Evolutionary conservation across 2,888 invertebrate genomes (phyloP).

Genomic region (Lagria hirta): DNA sequence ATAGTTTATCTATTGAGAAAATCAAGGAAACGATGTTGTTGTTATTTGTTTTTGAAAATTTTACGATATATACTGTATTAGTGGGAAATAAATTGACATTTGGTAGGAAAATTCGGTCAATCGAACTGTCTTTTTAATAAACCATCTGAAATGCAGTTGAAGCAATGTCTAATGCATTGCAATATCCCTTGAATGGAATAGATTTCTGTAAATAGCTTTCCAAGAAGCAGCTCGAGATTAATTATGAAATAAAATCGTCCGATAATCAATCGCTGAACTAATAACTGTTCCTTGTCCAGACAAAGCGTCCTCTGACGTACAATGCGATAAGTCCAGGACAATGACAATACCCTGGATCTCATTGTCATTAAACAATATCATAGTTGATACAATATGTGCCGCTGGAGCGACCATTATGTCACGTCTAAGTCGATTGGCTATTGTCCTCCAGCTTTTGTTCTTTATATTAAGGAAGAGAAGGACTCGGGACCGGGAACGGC

Average conservation of each 20-base stretch:
- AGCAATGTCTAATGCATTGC: slow-evolving; percentile 16
- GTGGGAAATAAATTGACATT: no score
- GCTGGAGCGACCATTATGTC: slow-evolving; percentile 51
- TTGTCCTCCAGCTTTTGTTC: slow-evolving; percentile 51
- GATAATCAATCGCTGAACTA: slow-evolving; percentile 47
- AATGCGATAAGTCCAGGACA: slow-evolving; percentile 43
- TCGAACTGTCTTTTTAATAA: no score
- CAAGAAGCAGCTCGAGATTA: slow-evolving; percentile 39
- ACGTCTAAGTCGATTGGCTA: slow-evolving; percentile 54
- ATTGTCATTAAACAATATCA: slow-evolving; percentile 55
- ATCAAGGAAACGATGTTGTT: no score
- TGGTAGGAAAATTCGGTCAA: no score
- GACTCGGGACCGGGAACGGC: slow-evolving; percentile 25
- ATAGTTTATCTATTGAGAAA: no score
- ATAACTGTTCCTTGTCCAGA: slow-evolving; percentile 38
- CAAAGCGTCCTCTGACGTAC: slow-evolving; percentile 40
- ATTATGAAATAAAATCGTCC: slow-evolving; percentile 48
- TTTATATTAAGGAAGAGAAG: slow-evolving; percentile 48
- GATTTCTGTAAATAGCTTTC: slow-evolving; percentile 27
- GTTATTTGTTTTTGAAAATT: no score
- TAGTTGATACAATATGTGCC: slow-evolving; percentile 54
- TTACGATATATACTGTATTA: no score
- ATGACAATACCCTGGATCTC: slow-evolving; percentile 48
- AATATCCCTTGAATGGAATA: no score
- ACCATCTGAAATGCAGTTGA: no score